phyloP scores from a whole-genome alignment of 2,113 vertebrate species.

The Campylomormyrus numenius region DNA sequence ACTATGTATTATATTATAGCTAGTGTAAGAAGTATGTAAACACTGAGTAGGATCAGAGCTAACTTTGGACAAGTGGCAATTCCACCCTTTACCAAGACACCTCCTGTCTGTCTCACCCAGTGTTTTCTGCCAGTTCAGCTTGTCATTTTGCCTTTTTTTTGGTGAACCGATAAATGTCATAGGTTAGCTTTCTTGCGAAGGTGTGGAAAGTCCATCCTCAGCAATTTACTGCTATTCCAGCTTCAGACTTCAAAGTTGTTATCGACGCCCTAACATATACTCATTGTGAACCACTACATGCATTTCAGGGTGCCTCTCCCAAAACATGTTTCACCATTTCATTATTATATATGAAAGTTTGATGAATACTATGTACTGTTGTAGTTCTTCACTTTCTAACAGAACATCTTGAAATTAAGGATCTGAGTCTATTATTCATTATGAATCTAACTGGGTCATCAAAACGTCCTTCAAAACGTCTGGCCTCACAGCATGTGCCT shows the following conservation, averaged over 20 bases:
- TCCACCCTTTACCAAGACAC: background rate
- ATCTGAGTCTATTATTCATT: background rate
- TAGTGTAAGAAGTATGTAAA: background rate
- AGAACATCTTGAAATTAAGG: background rate
- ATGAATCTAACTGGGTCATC: background rate
- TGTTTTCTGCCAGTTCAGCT: background rate
- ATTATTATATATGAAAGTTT: background rate
- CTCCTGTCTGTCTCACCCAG: background rate
- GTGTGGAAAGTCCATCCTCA: background rate
- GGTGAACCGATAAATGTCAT: background rate
- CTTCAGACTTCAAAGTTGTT: background rate
- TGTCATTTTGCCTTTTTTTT: background rate
- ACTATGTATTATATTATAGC: background rate
- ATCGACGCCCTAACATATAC: background rate
- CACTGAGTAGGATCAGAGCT: background rate
- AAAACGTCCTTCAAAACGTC: background rate
- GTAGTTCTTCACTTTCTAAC: background rate
- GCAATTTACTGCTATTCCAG: background rate
- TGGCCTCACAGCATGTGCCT: background rate
- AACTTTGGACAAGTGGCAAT: background rate
- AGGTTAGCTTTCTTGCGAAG: background rate
- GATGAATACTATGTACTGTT: background rate
- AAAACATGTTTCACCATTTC: background rate
- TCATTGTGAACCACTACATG: background rate
- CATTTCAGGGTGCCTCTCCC: background rate